Evolutionary conservation across 2,888 invertebrate genomes (phyloP), one percentile per base, ranked within the genome.

Genomic region (Drosophila vallismaia): DNA sequence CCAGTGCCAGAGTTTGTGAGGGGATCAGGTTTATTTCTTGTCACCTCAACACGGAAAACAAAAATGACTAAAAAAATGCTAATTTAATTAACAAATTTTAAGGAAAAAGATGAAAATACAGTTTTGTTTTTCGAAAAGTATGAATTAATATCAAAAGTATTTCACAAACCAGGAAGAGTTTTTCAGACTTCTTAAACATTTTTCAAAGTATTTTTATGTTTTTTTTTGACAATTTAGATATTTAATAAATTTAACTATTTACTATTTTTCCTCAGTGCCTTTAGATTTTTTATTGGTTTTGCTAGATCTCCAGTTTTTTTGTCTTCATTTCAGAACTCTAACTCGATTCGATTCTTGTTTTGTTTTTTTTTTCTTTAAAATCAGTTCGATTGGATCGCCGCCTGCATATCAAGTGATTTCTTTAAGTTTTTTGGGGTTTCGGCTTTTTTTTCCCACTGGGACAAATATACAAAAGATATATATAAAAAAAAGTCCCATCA

Each of bases 391-490:
- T n/a, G 28, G 53, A 53, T 64, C 40, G 48, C 42, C 31, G 67
- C 53, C 24, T 67, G 76, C 79, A 77, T 76, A 80, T 77, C 63
- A 77, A 77, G 72, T 76, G 79, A 63, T 70, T 77, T 67, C 57
- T 62, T 68, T 64, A 29, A 48, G 36, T 36, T 36, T 36, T 51
- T 56, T 42, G 26, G 29, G 28, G 7, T n/a, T 14, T 31, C 29
- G 14, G 6, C 1, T n/a, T 50, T 44, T 42, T 44, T 44, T 14
- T 9, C 19, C 9, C 45, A 36, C 40, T 3, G 33, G n/a, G 33
- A 4, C 4, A 4, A 5, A 33, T 33, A 33, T 33, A 33, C 33
- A 33, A 33, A 33, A 33, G 33, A 33, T 33, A 33, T n/a, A 33
- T 19, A 33, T 33, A 28, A 33, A 64, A 42, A 14, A 44, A 28